Evolutionary conservation across 2,113 vertebrate species (phyloP).

Genomic region (Rafetus swinhoei): DNA sequence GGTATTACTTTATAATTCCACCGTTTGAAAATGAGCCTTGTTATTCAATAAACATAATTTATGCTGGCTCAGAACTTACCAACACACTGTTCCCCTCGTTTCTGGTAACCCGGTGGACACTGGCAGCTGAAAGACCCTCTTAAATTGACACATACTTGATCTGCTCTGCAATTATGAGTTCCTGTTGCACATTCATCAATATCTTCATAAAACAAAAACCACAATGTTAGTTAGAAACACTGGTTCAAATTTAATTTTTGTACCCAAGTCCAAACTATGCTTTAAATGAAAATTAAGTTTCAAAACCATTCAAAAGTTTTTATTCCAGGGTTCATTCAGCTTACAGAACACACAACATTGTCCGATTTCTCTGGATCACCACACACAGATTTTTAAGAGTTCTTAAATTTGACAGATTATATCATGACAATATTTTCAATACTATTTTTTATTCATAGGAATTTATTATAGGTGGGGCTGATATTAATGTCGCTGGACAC

Average conservation of each 20-base stretch:
- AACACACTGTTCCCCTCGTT: slow-evolving; percentile 89
- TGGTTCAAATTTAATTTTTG: not conserved
- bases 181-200: slow-evolving; percentile 92
- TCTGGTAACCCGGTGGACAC: slow-evolving; percentile 90
- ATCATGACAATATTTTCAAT: not conserved
- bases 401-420: not conserved
- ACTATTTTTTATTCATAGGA: not conserved
- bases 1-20: not conserved
- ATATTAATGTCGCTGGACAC: not conserved
- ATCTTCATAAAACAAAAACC: slow-evolving; percentile 78
- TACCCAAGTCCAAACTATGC: not conserved
- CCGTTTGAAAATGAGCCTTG: not conserved
- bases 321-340: not conserved
- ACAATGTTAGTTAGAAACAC: not conserved
- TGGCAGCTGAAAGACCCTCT: slow-evolving; percentile 93
- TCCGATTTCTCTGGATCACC: not conserved
- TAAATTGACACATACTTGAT: slow-evolving; percentile 92
- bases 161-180: slow-evolving; percentile 86
- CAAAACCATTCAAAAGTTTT: not conserved
- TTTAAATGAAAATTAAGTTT: not conserved
- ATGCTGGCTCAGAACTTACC: slow-evolving; percentile 79
- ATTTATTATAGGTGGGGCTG: not conserved
- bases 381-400: not conserved
- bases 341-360: not conserved
- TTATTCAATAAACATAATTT: not conserved